Conservation (phyloP, 2,113 vertebrate genomes). For the Callipepla californica region DNA sequence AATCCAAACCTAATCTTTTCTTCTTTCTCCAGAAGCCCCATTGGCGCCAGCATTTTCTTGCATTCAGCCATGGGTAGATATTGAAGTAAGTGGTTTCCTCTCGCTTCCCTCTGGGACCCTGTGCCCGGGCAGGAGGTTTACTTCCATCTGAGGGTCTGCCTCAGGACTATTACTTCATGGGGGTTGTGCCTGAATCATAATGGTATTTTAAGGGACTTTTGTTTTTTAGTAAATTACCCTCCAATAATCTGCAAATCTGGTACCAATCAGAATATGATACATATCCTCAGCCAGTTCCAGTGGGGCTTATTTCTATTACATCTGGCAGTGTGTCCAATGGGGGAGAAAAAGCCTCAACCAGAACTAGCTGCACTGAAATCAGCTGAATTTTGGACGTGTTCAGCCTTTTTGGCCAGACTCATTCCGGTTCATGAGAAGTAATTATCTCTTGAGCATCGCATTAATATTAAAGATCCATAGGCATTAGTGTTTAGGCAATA, state of each 20-base stretch:
- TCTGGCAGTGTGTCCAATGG: slow-evolving; percentile 54
- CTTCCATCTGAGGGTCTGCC: slow-evolving; percentile 15
- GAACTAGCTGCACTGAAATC: slow-evolving; percentile 63
- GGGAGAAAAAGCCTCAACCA: not conserved
- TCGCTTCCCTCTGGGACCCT: not conserved
- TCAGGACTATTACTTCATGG: not conserved
- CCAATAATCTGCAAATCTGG: slow-evolving; percentile 57
- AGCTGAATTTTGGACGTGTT: slow-evolving; percentile 58
- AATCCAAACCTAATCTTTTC: slow-evolving; percentile 12
- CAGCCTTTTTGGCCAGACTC: slow-evolving; percentile 62
- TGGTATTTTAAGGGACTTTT: slow-evolving; percentile 24
- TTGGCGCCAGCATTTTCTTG: not conserved
- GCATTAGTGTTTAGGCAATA: slow-evolving; percentile 49
- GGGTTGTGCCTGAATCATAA: not conserved
- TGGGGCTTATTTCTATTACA: slow-evolving; percentile 61
- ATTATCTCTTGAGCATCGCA: slow-evolving; percentile 67
- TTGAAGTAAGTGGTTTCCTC: slow-evolving; percentile 1
- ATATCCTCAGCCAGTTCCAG: slow-evolving; percentile 44
- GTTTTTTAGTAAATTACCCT: slow-evolving; percentile 6
- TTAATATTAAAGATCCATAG: slow-evolving; percentile 72
- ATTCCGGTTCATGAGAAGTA: slow-evolving; percentile 67
- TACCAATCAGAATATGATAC: slow-evolving; percentile 68
- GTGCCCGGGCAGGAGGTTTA: not conserved
- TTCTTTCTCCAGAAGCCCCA: slow-evolving; percentile 34
- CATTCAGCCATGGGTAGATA: not conserved